Percentiles rank a stretch among this genome's conserved stretches.
These are phyloP conservation scores for Plectrocnemia conspersa DNA, from an alignment of 1,140 invertebrate genomes.

Conservation along the genomic window DNA sequence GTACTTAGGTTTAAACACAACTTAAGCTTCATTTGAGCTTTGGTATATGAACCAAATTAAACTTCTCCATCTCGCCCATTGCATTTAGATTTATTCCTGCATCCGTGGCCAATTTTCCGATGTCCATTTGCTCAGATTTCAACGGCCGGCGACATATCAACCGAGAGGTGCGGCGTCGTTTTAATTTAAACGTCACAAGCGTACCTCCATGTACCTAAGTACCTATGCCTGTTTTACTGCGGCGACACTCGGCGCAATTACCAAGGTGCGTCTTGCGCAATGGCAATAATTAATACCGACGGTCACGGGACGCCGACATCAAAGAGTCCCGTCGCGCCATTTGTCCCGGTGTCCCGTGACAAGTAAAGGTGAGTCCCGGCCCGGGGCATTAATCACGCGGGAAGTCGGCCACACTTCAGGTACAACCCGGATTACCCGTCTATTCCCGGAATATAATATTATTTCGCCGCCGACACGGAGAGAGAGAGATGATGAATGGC, in stretches of 20 bases:
- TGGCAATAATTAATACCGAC: slow-evolving; percentile 18
- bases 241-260: slow-evolving; percentile 13
- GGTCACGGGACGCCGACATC: slow-evolving; percentile 2
- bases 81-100: no score
- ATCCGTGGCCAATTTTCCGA: no score
- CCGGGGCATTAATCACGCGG: slow-evolving; percentile 10
- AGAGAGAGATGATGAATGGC: no score
- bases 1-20: no score
- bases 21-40: no score
- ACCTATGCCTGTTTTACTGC: neutral
- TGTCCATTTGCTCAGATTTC: no score
- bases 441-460: slow-evolving; percentile 4
- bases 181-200: slow-evolving; percentile 4
- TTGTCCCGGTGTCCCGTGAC: slow-evolving; percentile 1
- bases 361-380: slow-evolving; percentile 4
- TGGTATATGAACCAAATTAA: no score
- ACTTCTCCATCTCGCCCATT: no score
- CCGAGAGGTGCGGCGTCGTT: neutral
- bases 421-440: neutral
- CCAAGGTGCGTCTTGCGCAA: slow-evolving; percentile 7
- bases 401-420: slow-evolving; percentile 14
- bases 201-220: neutral
- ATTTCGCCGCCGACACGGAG: neutral
- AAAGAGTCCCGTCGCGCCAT: slow-evolving; percentile 17
- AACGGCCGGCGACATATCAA: no score